Conservation (phyloP, 2,888 invertebrate genomes). For the Protophormia terraenovae region DNA sequence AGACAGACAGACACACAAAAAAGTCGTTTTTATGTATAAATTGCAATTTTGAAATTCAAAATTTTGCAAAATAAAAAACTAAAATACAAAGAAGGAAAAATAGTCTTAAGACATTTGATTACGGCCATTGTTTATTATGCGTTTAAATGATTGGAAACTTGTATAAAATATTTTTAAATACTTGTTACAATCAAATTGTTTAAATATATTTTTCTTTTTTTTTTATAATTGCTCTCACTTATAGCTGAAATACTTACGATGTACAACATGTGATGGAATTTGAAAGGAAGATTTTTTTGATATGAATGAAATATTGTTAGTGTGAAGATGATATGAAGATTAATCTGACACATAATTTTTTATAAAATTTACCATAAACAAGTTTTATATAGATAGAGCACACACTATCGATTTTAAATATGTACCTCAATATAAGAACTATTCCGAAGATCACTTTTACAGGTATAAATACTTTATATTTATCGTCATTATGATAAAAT, state of each 20-base stretch:
- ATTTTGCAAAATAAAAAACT: neutral
- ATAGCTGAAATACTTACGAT: no score
- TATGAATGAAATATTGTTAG: neutral
- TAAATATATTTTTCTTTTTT: neutral
- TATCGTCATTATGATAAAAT: no score
- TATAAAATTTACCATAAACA: no score
- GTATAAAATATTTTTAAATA: constrained; percentile 9
- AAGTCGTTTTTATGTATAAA: neutral
- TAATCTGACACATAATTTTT: no score
- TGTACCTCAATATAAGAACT: no score
- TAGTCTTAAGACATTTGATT: neutral
- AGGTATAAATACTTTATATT: no score
- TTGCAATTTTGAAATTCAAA: neutral
- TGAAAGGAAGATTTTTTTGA: neutral
- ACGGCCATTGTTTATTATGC: neutral
- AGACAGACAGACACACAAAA: neutral
- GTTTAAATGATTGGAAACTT: neutral
- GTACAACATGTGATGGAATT: neutral
- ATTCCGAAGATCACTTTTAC: no score
- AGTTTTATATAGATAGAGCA: no score
- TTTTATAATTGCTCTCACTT: neutral
- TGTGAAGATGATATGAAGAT: no score
- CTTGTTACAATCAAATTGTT: constrained; percentile 5
- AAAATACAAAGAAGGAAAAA: neutral
- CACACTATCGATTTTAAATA: no score